Evolutionary conservation across 2,797 vertebrate genomes (phyloP).

Genomic region (Heteromormyrus szaboi): DNA sequence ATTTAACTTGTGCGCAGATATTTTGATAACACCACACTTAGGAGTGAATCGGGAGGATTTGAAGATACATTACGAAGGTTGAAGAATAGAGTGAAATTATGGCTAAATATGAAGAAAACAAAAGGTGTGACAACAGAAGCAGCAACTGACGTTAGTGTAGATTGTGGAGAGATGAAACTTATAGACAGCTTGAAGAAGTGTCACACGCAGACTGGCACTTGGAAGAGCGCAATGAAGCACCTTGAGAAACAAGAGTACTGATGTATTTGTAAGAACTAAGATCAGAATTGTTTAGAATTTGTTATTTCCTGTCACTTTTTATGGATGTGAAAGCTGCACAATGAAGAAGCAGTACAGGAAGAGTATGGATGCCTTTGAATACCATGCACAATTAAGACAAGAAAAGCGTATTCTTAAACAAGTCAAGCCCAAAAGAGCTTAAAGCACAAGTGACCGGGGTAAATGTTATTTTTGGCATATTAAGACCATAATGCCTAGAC

Average conservation of each 20-base stretch:
- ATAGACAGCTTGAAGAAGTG: neutral
- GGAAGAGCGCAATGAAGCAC: neutral
- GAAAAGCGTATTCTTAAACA: neutral
- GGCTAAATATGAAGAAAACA: neutral
- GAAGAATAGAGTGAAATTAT: neutral
- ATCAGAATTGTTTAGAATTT: neutral
- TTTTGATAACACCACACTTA: neutral
- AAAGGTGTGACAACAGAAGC: neutral
- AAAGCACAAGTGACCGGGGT: neutral
- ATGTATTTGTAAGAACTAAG: neutral
- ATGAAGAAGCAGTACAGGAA: neutral
- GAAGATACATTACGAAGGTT: neutral
- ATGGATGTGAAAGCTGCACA: neutral
- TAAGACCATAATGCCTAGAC: neutral
- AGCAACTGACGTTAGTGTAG: neutral
- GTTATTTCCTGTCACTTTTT: neutral
- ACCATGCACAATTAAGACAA: neutral
- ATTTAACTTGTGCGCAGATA: neutral
- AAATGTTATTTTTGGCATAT: neutral
- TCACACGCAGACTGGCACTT: neutral
- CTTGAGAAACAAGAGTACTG: neutral
- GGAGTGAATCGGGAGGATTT: neutral
- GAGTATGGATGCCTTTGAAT: neutral
- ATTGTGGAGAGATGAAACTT: neutral
- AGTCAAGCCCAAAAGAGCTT: neutral